phyloP scores from a whole-genome alignment of 2,888 invertebrate species.

The Melanchra persicariae region DNA sequence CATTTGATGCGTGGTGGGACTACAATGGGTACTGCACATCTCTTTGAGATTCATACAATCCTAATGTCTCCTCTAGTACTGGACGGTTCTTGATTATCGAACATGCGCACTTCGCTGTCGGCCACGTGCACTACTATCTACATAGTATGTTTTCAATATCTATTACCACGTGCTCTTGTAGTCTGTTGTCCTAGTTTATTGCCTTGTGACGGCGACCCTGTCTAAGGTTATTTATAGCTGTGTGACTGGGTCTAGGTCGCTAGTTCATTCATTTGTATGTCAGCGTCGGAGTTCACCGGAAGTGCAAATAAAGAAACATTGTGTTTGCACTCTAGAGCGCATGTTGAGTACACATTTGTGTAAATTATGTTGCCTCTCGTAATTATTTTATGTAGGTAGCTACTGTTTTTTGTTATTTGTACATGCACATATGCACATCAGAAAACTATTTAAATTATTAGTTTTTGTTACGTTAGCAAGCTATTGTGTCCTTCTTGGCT shows the following conservation, averaged over 20 bases:
- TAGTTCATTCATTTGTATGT: constrained; percentile 24
- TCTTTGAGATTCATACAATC: constrained; percentile 16
- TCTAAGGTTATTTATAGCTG: constrained; percentile 31
- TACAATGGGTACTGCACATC: neutral
- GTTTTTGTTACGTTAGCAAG: too few species aligned
- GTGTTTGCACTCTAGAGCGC: neutral
- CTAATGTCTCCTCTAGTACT: constrained; percentile 26
- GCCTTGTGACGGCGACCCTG: constrained; percentile 24
- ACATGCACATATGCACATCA: too few species aligned
- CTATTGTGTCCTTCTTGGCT: too few species aligned
- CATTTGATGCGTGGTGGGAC: too few species aligned
- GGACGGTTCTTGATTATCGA: constrained; percentile 45
- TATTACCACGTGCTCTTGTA: neutral
- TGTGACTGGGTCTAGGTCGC: constrained; percentile 24
- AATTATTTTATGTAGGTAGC: neutral
- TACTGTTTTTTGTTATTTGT: too few species aligned
- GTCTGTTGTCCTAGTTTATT: constrained; percentile 43
- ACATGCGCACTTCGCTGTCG: constrained; percentile 38
- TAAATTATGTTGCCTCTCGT: neutral
- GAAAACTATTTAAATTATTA: too few species aligned
- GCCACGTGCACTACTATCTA: constrained; percentile 27
- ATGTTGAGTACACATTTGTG: neutral
- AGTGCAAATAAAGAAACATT: neutral
- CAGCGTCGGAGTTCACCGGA: neutral
- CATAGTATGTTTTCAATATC: neutral